Evolutionary conservation across 2,797 vertebrate genomes (phyloP).

Genomic region (Cyclopterus lumpus): DNA sequence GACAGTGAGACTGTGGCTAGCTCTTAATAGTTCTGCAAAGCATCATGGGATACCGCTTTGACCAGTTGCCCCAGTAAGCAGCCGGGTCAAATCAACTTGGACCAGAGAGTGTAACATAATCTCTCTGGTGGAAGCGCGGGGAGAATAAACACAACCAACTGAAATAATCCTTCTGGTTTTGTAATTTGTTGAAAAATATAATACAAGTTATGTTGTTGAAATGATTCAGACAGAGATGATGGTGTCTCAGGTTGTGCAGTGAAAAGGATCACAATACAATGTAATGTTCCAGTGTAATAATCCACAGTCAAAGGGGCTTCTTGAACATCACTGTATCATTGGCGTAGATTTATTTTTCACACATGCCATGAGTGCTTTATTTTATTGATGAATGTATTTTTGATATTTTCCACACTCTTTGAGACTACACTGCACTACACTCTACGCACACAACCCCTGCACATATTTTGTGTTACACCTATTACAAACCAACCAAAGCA

Average conservation of each 20-base stretch:
- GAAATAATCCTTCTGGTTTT: slow-evolving; percentile 51
- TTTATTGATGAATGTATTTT: background rate
- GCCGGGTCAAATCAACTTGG: slow-evolving; percentile 52
- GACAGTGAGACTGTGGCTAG: slow-evolving; percentile 75
- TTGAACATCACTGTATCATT: slow-evolving; percentile 7
- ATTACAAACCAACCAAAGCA: background rate
- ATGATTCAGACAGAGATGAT: slow-evolving; percentile 17
- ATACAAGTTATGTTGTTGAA: slow-evolving; percentile 43
- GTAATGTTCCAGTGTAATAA: background rate
- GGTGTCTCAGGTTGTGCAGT: slow-evolving; percentile 3
- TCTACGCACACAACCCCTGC: background rate
- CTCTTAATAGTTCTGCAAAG: slow-evolving; percentile 73
- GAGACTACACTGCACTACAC: background rate
- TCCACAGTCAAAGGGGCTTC: background rate
- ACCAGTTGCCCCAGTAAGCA: slow-evolving; percentile 60
- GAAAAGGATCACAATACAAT: background rate
- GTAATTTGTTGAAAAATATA: slow-evolving; percentile 55
- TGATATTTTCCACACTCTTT: background rate
- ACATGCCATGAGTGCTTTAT: no score
- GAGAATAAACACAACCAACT: slow-evolving; percentile 38
- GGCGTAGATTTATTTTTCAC: background rate
- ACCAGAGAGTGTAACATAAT: slow-evolving; percentile 48
- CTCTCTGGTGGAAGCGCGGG: slow-evolving; percentile 7
- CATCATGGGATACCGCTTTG: slow-evolving; percentile 71
- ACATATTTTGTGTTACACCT: background rate